Conservation (phyloP, 1,140 invertebrate genomes). For the Maconellicoccus hirsutus region DNA sequence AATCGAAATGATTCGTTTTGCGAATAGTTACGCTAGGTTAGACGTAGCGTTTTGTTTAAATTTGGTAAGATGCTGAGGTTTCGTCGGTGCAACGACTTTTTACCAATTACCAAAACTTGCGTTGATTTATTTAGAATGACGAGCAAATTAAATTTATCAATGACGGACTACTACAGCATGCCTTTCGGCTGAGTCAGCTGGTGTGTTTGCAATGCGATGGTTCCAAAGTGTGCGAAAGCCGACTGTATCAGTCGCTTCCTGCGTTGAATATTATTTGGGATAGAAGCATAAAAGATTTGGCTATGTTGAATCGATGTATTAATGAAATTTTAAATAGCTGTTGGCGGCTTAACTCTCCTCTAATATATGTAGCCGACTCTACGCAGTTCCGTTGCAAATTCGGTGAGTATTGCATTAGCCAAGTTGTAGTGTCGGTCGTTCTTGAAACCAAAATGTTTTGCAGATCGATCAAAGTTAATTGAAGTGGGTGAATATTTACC, state of each 20-base stretch:
- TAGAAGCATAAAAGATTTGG: not conserved
- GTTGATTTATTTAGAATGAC: not conserved
- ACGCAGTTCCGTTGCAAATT: not conserved
- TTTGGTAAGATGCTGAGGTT: too few relatives aligned
- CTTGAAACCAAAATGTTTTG: not conserved
- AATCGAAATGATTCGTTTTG: not conserved
- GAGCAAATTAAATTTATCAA: conserved; percentile 14
- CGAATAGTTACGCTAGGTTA: conserved; percentile 10
- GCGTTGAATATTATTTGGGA: conserved; percentile 7
- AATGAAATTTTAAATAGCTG: not conserved
- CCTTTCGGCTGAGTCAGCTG: conserved; percentile 17
- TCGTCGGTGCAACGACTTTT: too few relatives aligned
- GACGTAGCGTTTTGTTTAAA: conserved; percentile 20
- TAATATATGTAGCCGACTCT: not conserved
- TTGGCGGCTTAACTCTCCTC: not conserved
- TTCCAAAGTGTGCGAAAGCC: conserved; percentile 18
- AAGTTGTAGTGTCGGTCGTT: not conserved
- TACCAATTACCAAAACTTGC: not conserved
- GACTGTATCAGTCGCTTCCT: not conserved
- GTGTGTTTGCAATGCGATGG: conserved; percentile 24
- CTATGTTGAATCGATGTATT: not conserved
- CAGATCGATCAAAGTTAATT: not conserved
- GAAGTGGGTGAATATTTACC: not conserved
- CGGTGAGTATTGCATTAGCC: not conserved
- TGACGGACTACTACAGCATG: not conserved